phyloP scores from a whole-genome alignment of 1,140 invertebrate species.

The Polypedilum vanderplanki region DNA sequence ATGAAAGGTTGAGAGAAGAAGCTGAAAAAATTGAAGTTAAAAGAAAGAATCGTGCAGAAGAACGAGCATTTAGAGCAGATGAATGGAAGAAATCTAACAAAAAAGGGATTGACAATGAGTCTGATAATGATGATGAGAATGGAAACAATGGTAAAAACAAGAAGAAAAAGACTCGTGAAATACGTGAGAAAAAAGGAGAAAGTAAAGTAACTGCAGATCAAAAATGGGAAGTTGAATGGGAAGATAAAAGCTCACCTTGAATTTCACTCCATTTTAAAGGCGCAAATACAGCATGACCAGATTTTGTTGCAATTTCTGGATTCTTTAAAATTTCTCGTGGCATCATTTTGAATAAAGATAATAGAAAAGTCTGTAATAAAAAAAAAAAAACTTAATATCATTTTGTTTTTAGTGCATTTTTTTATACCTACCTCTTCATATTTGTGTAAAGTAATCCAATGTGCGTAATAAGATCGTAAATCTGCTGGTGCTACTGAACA shows the following conservation, averaged over 20 bases:
- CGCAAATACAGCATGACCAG: constrained; percentile 38
- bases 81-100: too few species aligned
- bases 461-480: constrained; percentile 62
- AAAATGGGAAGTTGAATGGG: background rate
- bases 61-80: too few species aligned
- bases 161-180: background rate
- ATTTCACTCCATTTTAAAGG: constrained; percentile 37
- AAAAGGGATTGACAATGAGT: background rate
- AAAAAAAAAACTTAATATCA: constrained; percentile 31
- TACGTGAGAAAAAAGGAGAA: background rate
- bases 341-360: constrained; percentile 42
- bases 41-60: too few species aligned
- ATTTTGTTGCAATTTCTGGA: constrained; percentile 37
- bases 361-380: constrained; percentile 38
- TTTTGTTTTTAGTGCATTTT: constrained; percentile 21
- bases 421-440: constrained; percentile 38
- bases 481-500: constrained; percentile 58
- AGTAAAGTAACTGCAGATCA: background rate
- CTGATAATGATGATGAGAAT: background rate
- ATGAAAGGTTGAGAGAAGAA: too few species aligned
- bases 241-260: constrained; percentile 37
- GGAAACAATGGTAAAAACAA: background rate
- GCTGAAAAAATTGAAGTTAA: too few species aligned
- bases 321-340: constrained; percentile 42
- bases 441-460: constrained; percentile 53